Evolutionary conservation across 2,113 vertebrate species (phyloP), one percentile per base, ranked within the genome.

Genomic region (Eubucco bourcierii): DNA sequence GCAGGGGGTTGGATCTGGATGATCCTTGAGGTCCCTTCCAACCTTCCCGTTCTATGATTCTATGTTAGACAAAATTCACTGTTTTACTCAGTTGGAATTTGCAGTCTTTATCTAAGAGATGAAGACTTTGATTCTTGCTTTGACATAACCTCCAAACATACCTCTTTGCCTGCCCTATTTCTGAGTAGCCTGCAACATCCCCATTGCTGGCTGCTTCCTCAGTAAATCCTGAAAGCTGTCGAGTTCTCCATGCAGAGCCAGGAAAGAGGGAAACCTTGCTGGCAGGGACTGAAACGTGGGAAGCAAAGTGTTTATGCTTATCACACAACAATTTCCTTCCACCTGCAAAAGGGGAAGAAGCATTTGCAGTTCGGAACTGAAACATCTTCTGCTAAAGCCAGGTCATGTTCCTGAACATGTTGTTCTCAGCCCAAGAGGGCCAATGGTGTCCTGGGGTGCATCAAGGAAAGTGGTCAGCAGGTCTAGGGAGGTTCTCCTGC

Each of bases 301-400:
- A 76, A 87, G 6, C 24, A 2, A 8, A 44, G 59, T 27, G 13
- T 65, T 90, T 44, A 5, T 75, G 39, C 71, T 67, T 75, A 71
- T 68, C 89, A 72, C 84, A 66, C 58, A 53, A 60, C 59, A 33
- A 68, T 37, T 75, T 79, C 89, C 78, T 87, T 84, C 75, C 75
- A 33, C 63, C 52, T 74, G 39, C 10, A 8, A 72, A n/a, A 91
- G 56, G 15, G 59, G 21, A 39, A 60, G 84, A 25, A 61, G 17
- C 29, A 44, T 65, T 96, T 58, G 63, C 60, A 41, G 24, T 61
- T 50, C 72, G 41, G 15, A 64, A 8, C 63, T 79, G 67, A 70
- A 65, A 19, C 47, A 44, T 72, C 84, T 85, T 79, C 53, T 81
- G 56, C 63, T 47, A 23, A 14, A 85, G 50, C n/a, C 31, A 8